Evolutionary conservation across 2,113 vertebrate genomes (phyloP).

Genomic region (Aptenodytes forsteri): DNA sequence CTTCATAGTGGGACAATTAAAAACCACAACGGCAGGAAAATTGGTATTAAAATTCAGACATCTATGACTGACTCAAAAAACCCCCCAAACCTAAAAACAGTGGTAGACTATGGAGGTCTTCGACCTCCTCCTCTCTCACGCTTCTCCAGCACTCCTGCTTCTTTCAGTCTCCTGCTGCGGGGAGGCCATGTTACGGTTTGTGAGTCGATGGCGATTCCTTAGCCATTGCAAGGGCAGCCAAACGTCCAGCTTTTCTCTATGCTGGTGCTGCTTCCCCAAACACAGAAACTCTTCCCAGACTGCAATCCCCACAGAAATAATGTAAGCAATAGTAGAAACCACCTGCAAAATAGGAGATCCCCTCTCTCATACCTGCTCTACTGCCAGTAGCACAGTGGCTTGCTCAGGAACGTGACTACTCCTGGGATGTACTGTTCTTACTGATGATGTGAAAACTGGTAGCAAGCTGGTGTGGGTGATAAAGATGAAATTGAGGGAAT

Average conservation of each 20-base stretch:
- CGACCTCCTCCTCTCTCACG: accelerated
- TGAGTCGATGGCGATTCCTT: background rate
- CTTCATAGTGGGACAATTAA: background rate
- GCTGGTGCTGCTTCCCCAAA: background rate
- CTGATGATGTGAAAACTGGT: background rate
- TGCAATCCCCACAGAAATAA: background rate
- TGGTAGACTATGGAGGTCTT: background rate
- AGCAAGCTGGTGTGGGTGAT: background rate
- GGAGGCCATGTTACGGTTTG: accelerated
- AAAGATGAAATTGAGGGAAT: background rate
- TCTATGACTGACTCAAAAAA: background rate
- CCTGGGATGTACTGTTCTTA: background rate
- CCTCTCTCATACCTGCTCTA: background rate
- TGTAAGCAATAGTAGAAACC: background rate
- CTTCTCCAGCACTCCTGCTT: background rate
- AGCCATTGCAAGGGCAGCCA: background rate
- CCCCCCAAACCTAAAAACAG: background rate
- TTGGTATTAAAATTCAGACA: background rate
- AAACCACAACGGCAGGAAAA: background rate
- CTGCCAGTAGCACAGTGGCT: background rate
- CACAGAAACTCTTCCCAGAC: background rate
- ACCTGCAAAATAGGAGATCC: background rate
- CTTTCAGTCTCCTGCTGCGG: background rate
- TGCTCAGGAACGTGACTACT: accelerated
- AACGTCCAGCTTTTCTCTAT: background rate